Evolutionary conservation across 2,113 vertebrate species (phyloP).

Genomic region (Raphicerus campestris): DNA sequence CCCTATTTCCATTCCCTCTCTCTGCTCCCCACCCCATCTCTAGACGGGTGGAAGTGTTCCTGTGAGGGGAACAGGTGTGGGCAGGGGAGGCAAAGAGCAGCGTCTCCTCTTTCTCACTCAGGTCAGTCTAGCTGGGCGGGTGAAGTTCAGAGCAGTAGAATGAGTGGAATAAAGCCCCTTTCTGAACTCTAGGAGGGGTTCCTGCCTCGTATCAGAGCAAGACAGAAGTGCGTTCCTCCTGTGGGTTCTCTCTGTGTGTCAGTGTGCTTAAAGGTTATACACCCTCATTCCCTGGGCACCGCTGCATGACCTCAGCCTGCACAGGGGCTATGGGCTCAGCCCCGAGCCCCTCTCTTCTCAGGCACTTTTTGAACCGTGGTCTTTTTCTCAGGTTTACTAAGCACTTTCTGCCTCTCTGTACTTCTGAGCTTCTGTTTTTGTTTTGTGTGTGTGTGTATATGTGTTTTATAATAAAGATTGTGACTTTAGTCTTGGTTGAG

Average conservation of each 20-base stretch:
- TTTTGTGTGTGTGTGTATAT: background rate
- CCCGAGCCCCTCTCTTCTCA: background rate
- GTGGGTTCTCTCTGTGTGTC: background rate
- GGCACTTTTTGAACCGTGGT: background rate
- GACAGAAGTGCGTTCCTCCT: rapidly evolving
- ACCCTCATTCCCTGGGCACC: rapidly evolving
- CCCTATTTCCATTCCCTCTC: background rate
- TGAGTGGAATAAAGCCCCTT: rapidly evolving
- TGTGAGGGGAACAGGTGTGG: rapidly evolving
- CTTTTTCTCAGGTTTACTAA: background rate
- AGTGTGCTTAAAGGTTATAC: rapidly evolving
- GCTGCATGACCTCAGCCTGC: rapidly evolving
- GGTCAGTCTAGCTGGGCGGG: rapidly evolving
- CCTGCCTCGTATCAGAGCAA: background rate
- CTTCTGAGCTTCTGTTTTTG: background rate
- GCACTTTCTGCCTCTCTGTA: background rate
- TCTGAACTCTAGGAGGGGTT: background rate
- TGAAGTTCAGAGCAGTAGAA: background rate
- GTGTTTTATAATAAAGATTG: background rate
- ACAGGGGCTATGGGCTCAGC: background rate
- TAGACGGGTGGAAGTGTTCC: background rate
- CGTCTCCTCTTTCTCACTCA: background rate
- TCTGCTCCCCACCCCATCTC: background rate
- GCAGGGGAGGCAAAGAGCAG: background rate
- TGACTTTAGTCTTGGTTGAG: no score